These are phyloP conservation scores for Brenthis ino DNA, from an alignment of 2,888 invertebrate genomes.

Conservation along the genomic window DNA sequence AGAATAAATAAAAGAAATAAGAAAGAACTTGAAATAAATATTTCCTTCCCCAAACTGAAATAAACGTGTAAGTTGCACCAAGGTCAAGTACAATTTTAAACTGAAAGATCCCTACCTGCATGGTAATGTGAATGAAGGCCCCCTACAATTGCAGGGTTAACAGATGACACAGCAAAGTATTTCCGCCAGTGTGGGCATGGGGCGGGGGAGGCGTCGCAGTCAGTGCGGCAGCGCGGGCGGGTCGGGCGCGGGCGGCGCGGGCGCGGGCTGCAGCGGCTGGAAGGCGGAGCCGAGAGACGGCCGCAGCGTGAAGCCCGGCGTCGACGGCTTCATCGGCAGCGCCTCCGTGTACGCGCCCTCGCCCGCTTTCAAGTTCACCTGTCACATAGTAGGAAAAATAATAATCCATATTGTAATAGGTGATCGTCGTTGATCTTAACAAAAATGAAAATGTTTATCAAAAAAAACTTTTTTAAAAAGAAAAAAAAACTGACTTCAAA, in stretches of 20 bases:
- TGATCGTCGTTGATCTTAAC: too few relatives aligned
- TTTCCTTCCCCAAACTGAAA: too few relatives aligned
- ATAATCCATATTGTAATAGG: neutral
- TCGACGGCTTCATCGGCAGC: constrained; percentile 83
- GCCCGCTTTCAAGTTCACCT: constrained; percentile 85
- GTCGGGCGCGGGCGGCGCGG: constrained; percentile 36
- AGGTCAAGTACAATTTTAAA: too few relatives aligned
- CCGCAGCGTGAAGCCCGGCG: constrained; percentile 87
- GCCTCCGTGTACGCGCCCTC: constrained; percentile 67
- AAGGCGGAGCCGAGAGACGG: constrained; percentile 92
- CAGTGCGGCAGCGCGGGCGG: constrained; percentile 40
- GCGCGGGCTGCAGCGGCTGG: constrained; percentile 84
- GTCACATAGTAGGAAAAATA: constrained; percentile 14
- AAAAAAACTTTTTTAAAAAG: too few relatives aligned
- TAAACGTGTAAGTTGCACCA: too few relatives aligned
- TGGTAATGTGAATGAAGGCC: too few relatives aligned
- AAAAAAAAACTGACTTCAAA: too few relatives aligned
- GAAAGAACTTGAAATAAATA: too few relatives aligned
- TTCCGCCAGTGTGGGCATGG: constrained; percentile 28
- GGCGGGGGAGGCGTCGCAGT: constrained; percentile 27
- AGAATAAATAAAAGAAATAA: too few relatives aligned
- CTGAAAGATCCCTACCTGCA: too few relatives aligned
- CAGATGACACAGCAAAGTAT: neutral
- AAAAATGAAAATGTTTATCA: too few relatives aligned
- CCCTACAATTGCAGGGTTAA: neutral